Percentiles rank a stretch among this genome's conserved stretches.
Conservation (phyloP, 2,888 invertebrate genomes). For the Pogonocherus hispidulus region DNA sequence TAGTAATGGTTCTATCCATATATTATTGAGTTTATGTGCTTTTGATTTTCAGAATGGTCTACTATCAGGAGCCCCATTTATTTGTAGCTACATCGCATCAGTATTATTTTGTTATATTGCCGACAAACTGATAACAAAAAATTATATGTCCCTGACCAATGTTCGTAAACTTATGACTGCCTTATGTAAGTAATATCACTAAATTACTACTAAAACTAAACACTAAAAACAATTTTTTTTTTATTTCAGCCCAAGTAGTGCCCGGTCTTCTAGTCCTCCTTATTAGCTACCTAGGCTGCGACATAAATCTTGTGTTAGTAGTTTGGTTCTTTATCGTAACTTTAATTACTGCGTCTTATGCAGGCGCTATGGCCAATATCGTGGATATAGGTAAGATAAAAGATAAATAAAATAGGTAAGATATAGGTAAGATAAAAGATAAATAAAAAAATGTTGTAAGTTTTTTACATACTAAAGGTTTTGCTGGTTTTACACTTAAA, state of each 20-base stretch:
- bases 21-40: too few relatives aligned
- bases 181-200: constrained; percentile 63
- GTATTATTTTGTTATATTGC: constrained; percentile 80
- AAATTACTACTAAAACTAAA: too few relatives aligned
- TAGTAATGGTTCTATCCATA: too few relatives aligned
- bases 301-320: constrained; percentile 72
- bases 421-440: too few relatives aligned
- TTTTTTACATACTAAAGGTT: too few relatives aligned
- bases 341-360: constrained; percentile 80
- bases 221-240: constrained; percentile 1
- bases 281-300: constrained; percentile 77
- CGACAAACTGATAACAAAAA: constrained; percentile 74
- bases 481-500: too few relatives aligned
- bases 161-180: constrained; percentile 79
- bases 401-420: too few relatives aligned
- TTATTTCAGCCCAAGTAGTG: constrained; percentile 74
- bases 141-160: constrained; percentile 75
- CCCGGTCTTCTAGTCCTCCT: constrained; percentile 76
- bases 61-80: constrained; percentile 78
- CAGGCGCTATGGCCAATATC: constrained; percentile 83
- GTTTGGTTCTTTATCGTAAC: constrained; percentile 80
- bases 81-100: constrained; percentile 79
- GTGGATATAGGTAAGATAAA: constrained; percentile 73
- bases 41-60: constrained; percentile 73
- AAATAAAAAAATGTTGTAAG: too few relatives aligned